Percentiles rank a stretch among this genome's conserved stretches.
phyloP scores from a whole-genome alignment of 2,113 vertebrate species.

The Mionectes macconnelli region DNA sequence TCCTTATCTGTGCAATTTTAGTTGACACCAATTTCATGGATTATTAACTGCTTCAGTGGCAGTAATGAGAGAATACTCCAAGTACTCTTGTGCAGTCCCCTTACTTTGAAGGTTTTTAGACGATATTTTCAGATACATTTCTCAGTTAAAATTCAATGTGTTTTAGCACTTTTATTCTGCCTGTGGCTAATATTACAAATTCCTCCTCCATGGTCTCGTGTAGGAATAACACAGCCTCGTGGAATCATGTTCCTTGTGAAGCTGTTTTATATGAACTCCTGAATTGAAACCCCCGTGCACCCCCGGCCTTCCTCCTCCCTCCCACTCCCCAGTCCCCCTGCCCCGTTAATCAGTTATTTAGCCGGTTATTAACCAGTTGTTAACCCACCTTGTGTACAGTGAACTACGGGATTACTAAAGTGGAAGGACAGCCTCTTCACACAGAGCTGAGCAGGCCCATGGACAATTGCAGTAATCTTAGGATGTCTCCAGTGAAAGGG shows the following conservation, averaged over 20 bases:
- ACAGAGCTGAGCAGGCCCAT: conserved; percentile 82
- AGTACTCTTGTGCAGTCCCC: not conserved
- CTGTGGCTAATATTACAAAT: not conserved
- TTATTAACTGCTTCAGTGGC: not conserved
- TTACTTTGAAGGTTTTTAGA: not conserved
- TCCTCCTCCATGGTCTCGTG: accelerated
- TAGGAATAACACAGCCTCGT: not conserved
- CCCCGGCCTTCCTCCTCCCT: no score
- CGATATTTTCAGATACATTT: not conserved
- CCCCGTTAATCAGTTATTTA: not conserved
- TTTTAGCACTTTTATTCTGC: not conserved
- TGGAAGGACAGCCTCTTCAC: conserved; percentile 85
- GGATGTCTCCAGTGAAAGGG: conserved; percentile 85
- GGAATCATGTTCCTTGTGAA: not conserved
- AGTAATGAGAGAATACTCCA: not conserved
- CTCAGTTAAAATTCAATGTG: not conserved
- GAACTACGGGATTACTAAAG: conserved; percentile 84
- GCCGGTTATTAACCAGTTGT: conserved; percentile 8
- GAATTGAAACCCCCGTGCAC: not conserved
- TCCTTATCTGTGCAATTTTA: not conserved
- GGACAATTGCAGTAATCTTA: conserved; percentile 85
- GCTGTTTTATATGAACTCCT: not conserved
- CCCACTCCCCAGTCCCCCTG: no score
- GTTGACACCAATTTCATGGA: conserved; percentile 16
- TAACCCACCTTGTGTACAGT: conserved; percentile 63